Conservation (phyloP, 2,113 vertebrate species). For the Erythrolamprus reginae region DNA sequence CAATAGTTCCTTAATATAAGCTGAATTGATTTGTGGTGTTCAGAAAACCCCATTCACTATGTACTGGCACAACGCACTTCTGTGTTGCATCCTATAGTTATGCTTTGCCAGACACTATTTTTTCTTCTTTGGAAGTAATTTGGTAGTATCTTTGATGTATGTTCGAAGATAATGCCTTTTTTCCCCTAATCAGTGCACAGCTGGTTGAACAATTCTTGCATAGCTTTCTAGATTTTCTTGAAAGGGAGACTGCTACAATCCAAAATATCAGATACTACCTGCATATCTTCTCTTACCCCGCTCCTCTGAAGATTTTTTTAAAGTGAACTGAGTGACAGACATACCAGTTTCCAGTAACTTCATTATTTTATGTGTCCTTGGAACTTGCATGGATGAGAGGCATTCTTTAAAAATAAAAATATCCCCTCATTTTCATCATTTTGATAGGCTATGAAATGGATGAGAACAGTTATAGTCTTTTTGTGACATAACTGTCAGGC, state of each 20-base stretch:
- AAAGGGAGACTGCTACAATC: neutral
- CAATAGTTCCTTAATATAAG: neutral
- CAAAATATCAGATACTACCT: neutral
- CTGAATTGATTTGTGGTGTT: neutral
- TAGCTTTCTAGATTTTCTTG: neutral
- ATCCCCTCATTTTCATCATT: neutral
- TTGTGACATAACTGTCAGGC: neutral
- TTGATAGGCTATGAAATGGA: neutral
- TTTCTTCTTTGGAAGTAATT: neutral
- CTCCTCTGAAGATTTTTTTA: no score
- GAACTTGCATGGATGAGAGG: neutral
- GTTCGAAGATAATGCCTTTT: neutral
- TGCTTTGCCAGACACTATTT: neutral
- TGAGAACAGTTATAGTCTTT: neutral
- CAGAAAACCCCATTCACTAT: neutral
- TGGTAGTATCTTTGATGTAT: neutral
- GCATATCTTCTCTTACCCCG: neutral
- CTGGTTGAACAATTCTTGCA: neutral
- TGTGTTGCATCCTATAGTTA: neutral
- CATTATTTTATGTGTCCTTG: neutral
- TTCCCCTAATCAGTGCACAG: neutral
- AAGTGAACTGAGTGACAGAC: neutral
- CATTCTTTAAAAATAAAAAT: neutral
- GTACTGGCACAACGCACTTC: neutral
- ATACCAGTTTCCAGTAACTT: neutral